Evolutionary conservation across 2,888 invertebrate species (phyloP).

Genomic region (Anthoptus insignis): DNA sequence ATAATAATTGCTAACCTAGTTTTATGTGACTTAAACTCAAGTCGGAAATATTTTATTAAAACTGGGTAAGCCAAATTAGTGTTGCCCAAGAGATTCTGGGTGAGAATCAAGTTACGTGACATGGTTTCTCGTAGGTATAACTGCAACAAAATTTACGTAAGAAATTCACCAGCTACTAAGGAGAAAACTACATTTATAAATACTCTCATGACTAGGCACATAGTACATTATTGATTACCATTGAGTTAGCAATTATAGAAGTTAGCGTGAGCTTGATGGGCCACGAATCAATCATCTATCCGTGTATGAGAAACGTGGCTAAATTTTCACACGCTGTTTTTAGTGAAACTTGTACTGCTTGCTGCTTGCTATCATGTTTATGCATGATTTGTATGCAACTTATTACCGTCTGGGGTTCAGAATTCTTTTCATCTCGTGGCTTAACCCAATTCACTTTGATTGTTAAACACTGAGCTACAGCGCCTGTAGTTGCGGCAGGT

Average conservation of each 20-base stretch:
- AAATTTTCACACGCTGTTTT: constrained; percentile 18
- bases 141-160: constrained; percentile 16
- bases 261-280: constrained; percentile 4
- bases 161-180: background rate
- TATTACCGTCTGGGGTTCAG: background rate
- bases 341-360: background rate
- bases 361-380: background rate
- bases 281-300: constrained; percentile 7
- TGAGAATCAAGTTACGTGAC: constrained; percentile 22
- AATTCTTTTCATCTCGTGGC: too few relatives aligned
- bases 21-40: too few relatives aligned
- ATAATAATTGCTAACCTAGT: too few relatives aligned
- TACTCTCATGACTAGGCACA: too few relatives aligned
- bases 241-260: background rate
- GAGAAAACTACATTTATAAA: background rate
- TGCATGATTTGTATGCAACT: background rate
- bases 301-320: constrained; percentile 18
- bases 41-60: background rate
- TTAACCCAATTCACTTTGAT: too few relatives aligned
- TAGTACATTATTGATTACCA: background rate
- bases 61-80: background rate
- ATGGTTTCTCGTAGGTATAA: constrained; percentile 3
- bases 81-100: constrained; percentile 1
- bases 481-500: too few relatives aligned
- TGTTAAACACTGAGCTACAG: too few relatives aligned